Base-by-base conservation (phyloP, 2,888 invertebrate species). In the Alitta virens region DNA sequence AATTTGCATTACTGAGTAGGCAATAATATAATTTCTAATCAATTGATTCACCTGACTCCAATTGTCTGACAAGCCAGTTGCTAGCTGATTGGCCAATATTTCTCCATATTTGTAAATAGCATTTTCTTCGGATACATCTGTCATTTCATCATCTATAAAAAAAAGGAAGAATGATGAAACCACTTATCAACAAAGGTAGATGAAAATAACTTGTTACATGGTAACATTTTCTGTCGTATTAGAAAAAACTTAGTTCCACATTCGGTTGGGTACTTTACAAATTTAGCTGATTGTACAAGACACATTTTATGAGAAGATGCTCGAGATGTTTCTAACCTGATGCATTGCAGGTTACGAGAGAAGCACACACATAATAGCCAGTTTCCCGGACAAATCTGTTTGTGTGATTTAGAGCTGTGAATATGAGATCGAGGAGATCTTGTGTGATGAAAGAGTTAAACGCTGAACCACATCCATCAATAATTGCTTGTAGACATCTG, bases 351-450 rank as follows among this genome's bases (percentile, higher is more conserved):
- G 75, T 73, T 16, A 85, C 82, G 9, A 85, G 74, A 16, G 84
- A 79, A 1, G 75, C 69, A 67, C 79, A 79, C 1, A 86, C 82
- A 71, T 83, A 83, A 72, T 80, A 85, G 1, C 85, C 84, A 38
- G 85, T 85, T 73, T 86, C 86, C 58, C 85, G 71, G 5, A 86
- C 85, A 77, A 85, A 86, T 43, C 85, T 78, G 74, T 85, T 86
- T 18, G 84, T 81, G 70, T 86, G 85, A 2, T 73, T 77, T 55
- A 85, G 71, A 0, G 84, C 77, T 33, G 76, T 72, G 65, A 84
- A 83, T 27, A 86, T 78, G 21, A 85, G 74, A 60, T 83, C 81
- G 56, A 86, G 68, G 55, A 86, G 72, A 33, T 84, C 82, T 68
- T 83, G 80, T 57, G 79, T 75, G 25, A 82, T 77, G 66, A 74